phyloP scores from a whole-genome alignment of 2,113 vertebrate species.

The Oryzias javanicus region DNA sequence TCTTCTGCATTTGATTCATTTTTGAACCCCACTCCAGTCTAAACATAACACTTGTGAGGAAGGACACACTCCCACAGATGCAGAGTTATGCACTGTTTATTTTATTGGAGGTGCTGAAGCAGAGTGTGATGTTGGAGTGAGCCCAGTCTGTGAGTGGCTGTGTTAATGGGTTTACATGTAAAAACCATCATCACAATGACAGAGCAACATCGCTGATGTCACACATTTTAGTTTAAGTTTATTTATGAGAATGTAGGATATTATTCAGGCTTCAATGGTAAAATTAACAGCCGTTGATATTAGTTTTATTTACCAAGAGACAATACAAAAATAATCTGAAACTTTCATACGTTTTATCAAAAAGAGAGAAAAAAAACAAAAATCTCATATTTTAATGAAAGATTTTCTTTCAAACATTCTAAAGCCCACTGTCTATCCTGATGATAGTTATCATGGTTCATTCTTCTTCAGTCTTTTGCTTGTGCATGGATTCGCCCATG shows the following conservation, averaged over 20 bases:
- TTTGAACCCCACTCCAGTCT: constrained; percentile 25
- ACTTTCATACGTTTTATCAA: too few species aligned
- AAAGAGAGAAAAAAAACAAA: too few species aligned
- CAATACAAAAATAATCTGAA: background rate
- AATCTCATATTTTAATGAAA: too few species aligned
- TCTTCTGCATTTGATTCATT: constrained; percentile 35
- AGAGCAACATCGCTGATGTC: constrained; percentile 4
- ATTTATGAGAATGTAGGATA: background rate
- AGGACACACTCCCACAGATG: constrained; percentile 46
- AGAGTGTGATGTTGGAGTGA: constrained; percentile 53
- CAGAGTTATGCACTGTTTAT: constrained; percentile 29
- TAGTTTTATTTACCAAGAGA: background rate
- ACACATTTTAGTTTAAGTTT: background rate
- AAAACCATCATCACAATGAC: constrained; percentile 8
- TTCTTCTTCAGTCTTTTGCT: too few species aligned
- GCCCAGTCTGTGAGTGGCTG: constrained; percentile 8
- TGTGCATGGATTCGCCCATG: too few species aligned
- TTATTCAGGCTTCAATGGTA: background rate
- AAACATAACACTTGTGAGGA: constrained; percentile 51
- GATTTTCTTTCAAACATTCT: too few species aligned
- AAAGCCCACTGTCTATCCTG: too few species aligned
- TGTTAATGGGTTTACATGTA: constrained; percentile 23
- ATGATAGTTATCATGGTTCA: too few species aligned
- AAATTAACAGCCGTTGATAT: too few species aligned
- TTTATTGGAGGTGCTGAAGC: constrained; percentile 40